Base-by-base conservation (phyloP, 2,888 invertebrate genomes). In the Aphodius sticticus region DNA sequence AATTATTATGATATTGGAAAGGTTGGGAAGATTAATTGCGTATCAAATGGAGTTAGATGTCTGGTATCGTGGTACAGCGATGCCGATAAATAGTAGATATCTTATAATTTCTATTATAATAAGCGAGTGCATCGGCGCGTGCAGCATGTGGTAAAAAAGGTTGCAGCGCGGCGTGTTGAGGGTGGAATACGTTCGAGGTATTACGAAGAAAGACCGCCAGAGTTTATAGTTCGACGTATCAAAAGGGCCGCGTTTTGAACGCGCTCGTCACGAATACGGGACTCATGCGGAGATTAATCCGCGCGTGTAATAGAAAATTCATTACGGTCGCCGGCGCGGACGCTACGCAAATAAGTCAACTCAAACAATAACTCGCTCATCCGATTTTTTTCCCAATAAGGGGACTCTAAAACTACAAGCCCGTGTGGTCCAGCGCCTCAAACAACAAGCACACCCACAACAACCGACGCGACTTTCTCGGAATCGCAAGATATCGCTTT, bases 281-380 rank as follows among this genome's bases (percentile, higher is more conserved):
- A 37, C 37, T 16, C 79, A 76, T 76, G 76, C 79, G n/a, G 79
- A 7, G 76, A 37, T 78, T 76, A 78, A 78, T 78, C 70, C 76
- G 71, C 76, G 76, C 70, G 70, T 70, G 79, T 71, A 74, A 79
- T 79, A 79, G 79, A 77, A 77, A 79, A 79, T 79, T 77, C 79
- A 79, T 79, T 79, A 79, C 76, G 12, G 12, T 35, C 74, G 75
- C 16, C 37, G 75, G 74, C 53, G 69, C 70, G 69, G 69, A 76
- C 15, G 70, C 77, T 79, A 79, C 77, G 79, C 77, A 79, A 79
- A 77, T 79, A 79, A 79, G 79, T 79, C 79, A 79, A 71, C 38
- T 76, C 70, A 69, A 79, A 79, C 79, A 77, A 76, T 76, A 79
- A 77, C 76, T 76, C 76, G 76, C 72, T 71, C 75, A n/a, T 36